phyloP scores from a whole-genome alignment of 2,888 invertebrate genomes.

The Oligia strigilis region DNA sequence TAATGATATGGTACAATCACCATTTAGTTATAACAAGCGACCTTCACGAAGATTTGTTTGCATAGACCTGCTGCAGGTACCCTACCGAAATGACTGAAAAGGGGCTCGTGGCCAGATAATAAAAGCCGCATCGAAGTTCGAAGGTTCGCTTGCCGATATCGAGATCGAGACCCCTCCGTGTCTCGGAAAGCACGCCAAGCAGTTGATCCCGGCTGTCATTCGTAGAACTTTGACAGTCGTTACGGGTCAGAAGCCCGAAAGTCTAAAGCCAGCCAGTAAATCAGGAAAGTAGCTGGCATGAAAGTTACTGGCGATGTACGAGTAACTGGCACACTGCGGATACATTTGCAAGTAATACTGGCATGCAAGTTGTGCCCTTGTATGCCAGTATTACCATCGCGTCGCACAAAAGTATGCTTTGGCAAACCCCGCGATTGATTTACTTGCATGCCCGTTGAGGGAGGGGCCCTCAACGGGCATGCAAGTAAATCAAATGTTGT shows the following conservation, averaged over 20 bases:
- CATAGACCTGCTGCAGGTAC: not conserved
- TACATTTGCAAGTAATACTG: too few relatives aligned
- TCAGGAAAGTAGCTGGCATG: too few relatives aligned
- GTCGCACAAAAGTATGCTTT: too few relatives aligned
- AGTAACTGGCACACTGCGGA: too few relatives aligned
- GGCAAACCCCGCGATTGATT: too few relatives aligned
- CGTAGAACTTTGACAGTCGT: not conserved
- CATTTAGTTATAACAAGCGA: slow-evolving; percentile 8
- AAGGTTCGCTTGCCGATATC: not conserved
- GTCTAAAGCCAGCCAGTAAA: not conserved
- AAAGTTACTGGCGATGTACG: too few relatives aligned
- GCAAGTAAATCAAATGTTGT: too few relatives aligned
- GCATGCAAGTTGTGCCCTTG: too few relatives aligned
- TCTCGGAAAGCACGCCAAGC: not conserved
- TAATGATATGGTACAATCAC: slow-evolving; percentile 33
- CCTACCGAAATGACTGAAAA: not conserved
- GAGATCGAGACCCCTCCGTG: not conserved
- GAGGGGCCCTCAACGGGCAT: too few relatives aligned
- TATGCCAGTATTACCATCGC: too few relatives aligned
- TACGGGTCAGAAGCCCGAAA: not conserved
- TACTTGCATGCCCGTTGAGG: too few relatives aligned
- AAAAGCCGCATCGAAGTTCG: not conserved
- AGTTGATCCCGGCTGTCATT: not conserved
- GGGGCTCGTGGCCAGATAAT: not conserved
- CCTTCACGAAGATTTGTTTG: slow-evolving; percentile 8